Percentiles rank a stretch among this genome's conserved stretches.
Conservation (phyloP, 1,140 invertebrate genomes). For the Orius insidiosus region DNA sequence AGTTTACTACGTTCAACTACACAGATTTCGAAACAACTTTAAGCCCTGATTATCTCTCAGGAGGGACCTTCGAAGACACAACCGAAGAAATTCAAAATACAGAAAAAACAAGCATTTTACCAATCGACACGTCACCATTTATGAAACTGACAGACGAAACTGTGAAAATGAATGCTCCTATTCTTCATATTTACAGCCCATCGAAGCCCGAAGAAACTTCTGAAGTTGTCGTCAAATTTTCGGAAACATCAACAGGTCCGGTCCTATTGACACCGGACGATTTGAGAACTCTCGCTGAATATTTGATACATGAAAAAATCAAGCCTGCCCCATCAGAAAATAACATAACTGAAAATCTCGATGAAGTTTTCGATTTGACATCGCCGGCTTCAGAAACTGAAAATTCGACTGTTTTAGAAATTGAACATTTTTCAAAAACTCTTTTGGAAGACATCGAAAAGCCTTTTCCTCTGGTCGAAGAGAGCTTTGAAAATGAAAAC, state of each 20-base stretch:
- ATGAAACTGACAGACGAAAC: no score
- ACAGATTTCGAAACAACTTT: not conserved
- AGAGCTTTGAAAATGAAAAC: no score
- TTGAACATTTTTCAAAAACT: no score
- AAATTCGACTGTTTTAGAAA: no score
- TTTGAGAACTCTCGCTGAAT: constrained; percentile 15
- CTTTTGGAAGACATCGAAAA: no score
- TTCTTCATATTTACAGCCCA: not conserved
- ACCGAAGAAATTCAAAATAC: not conserved
- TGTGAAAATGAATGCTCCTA: no score
- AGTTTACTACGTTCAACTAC: not conserved
- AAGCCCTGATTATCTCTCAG: constrained; percentile 8
- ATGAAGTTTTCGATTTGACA: no score
- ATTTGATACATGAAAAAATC: constrained; percentile 15
- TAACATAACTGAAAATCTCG: no score
- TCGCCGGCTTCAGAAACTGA: no score
- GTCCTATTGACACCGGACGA: constrained; percentile 14
- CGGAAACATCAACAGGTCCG: not conserved
- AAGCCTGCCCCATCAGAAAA: constrained; percentile 4
- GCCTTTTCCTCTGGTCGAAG: no score
- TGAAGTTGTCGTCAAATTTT: not conserved
- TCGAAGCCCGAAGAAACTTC: constrained; percentile 6
- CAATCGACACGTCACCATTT: no score
- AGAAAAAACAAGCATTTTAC: not conserved
- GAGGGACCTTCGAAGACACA: constrained; percentile 6